Evolutionary conservation across 2,888 invertebrate genomes (phyloP), one percentile per base, ranked within the genome.

Genomic region (Agrochola lychnidis): DNA sequence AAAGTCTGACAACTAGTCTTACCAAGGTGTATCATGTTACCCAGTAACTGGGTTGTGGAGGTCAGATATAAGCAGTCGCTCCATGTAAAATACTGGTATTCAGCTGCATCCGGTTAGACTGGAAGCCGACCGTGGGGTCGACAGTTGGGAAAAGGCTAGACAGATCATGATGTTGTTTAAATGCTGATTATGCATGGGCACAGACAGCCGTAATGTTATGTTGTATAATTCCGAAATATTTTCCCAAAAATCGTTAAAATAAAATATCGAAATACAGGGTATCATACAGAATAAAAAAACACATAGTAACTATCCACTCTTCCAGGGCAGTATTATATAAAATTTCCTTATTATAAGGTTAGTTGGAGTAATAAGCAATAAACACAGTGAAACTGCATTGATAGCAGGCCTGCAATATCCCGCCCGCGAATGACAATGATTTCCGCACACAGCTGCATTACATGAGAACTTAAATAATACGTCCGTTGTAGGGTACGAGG

Each of bases 371-470:
- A 40, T 40, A 2, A 14, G 3, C 36, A 14, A 25, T 73, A 57
- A 70, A 51, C 22, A 57, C 63, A 57, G 67, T 51, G 62, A 59
- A 79, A 69, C 36, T 57, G 53, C 57, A 45, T n/a, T 59, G 36
- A 69, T 48, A 66, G 22, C 45, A 51, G 66, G 22, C 36, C 36
- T 45, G 76, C 59, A 70, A 76, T 57, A 76, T 81, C 81, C 72
- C 12, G 72, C 12, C 73, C 14, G 14, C 4, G 30, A 74, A 16
- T 74, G 53, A 64, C 73, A 79, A 68, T 73, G 36, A 45, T 69
- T 69, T 79, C 73, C 80, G 67, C 51, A 36, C 14, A 25, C 14
- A 6, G 25, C 59, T 30, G 14, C 25, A 0, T 53, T 36, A 51
- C n/a, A 40, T 56, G 42, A 66, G 51, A 66, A 76, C 19, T 40